These are phyloP conservation scores for Pampus argenteus DNA, from an alignment of 2,797 vertebrate genomes.

Conservation along the genomic window DNA sequence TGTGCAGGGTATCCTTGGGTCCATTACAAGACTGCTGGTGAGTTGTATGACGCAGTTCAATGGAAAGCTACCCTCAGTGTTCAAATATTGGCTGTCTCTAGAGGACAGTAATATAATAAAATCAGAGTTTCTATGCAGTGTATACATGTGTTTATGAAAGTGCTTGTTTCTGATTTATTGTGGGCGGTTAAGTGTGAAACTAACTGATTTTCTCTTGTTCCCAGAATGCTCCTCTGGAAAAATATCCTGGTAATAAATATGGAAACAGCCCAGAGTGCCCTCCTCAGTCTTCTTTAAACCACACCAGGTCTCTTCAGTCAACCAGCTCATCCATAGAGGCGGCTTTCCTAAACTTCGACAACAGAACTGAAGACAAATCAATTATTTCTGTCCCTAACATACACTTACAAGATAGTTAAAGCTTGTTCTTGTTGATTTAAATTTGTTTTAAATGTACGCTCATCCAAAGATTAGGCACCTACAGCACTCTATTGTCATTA, in stretches of 20 bases:
- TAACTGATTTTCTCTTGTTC: conserved; percentile 37
- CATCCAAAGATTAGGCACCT: not conserved
- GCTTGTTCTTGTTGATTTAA: not conserved
- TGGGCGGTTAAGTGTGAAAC: conserved; percentile 35
- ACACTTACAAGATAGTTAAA: not conserved
- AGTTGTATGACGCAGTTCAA: conserved; percentile 19
- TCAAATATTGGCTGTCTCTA: not conserved
- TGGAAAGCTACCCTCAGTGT: not conserved
- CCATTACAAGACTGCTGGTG: conserved; percentile 67
- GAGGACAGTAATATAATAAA: not conserved
- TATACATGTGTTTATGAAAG: conserved; percentile 18
- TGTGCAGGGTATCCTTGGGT: conserved; percentile 63
- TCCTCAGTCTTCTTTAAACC: conserved; percentile 18
- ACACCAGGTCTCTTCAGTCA: conserved; percentile 33
- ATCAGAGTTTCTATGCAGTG: not conserved
- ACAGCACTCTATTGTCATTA: not conserved
- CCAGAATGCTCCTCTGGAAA: conserved; percentile 65
- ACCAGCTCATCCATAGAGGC: conserved; percentile 29
- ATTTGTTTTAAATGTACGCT: conserved; percentile 1
- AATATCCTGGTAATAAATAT: conserved; percentile 43
- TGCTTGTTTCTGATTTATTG: conserved; percentile 2
- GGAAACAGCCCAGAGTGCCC: conserved; percentile 22
- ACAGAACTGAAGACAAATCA: conserved; percentile 6
- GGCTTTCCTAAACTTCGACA: conserved; percentile 7
- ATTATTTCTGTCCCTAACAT: not conserved